A percentile compares a stretch with the other conserved stretches of the same genome.
Conservation (phyloP, 2,888 invertebrate species). For the Parnassius mnemosyne region DNA sequence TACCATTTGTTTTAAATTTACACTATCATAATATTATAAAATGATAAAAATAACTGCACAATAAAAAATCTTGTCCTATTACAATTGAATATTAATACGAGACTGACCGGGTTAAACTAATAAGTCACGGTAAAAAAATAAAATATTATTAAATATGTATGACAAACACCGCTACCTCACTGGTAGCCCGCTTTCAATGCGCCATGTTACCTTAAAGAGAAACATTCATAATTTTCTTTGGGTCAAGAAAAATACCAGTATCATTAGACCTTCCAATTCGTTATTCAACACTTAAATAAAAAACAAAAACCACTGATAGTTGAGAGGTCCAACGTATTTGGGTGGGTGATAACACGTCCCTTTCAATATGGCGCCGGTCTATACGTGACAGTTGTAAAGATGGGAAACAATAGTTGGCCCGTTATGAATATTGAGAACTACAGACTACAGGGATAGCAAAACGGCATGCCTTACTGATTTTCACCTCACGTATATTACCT, state of each 20-base stretch:
- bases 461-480: conserved; percentile 57
- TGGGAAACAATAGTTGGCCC: conserved; percentile 69
- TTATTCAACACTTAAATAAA: conserved; percentile 33
- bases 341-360: conserved; percentile 65
- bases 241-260: conserved; percentile 63
- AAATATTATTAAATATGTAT: conserved; percentile 49
- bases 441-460: conserved; percentile 55
- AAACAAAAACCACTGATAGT: conserved; percentile 37
- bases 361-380: conserved; percentile 65
- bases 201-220: conserved; percentile 39
- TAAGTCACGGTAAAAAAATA: conserved; percentile 45
- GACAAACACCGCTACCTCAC: conserved; percentile 44
- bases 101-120: conserved; percentile 38
- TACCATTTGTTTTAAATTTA: too few relatives aligned
- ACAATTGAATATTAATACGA: conserved; percentile 16
- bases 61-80: not conserved
- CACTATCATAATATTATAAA: too few relatives aligned
- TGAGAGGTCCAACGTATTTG: conserved; percentile 51
- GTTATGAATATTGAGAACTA: conserved; percentile 74
- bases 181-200: conserved; percentile 57
- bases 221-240: conserved; percentile 72
- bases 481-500: conserved; percentile 49
- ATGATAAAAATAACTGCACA: not conserved
- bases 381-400: conserved; percentile 69
- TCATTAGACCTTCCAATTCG: conserved; percentile 44